Conservation (phyloP, 2,888 invertebrate genomes). For the Baronia brevicornis region DNA sequence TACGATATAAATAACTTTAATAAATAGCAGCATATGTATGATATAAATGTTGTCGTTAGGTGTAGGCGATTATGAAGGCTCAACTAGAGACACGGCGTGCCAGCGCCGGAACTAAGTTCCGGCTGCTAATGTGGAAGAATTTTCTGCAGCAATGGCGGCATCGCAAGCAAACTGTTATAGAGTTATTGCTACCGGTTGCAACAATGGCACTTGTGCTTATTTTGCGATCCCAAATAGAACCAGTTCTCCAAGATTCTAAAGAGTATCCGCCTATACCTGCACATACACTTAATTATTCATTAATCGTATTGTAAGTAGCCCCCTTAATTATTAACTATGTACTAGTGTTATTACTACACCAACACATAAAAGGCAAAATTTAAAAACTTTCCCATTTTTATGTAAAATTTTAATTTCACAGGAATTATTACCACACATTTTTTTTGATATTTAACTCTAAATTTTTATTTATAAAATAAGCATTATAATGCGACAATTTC, state of each 20-base stretch:
- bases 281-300: constrained; percentile 25
- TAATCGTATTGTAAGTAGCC: constrained; percentile 49
- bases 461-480: background rate
- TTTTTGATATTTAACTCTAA: background rate
- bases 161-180: constrained; percentile 79
- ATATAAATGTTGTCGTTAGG: background rate
- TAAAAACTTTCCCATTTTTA: too few relatives aligned
- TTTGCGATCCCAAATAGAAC: constrained; percentile 80
- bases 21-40: too few relatives aligned
- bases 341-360: too few relatives aligned
- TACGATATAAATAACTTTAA: too few relatives aligned
- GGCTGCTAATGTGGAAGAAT: constrained; percentile 89
- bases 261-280: constrained; percentile 45
- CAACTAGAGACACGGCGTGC: constrained; percentile 29
- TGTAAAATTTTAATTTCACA: too few relatives aligned
- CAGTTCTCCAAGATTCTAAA: constrained; percentile 38
- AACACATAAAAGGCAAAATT: too few relatives aligned
- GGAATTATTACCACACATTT: too few relatives aligned
- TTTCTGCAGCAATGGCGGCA: constrained; percentile 85
- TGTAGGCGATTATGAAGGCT: constrained; percentile 19
- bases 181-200: constrained; percentile 79
- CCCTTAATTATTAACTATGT: too few relatives aligned
- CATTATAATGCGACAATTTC: too few relatives aligned
- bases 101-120: constrained; percentile 74
- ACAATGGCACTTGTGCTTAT: constrained; percentile 81